phyloP scores from a whole-genome alignment of 2,797 vertebrate genomes.

The Galaxias olidus region DNA sequence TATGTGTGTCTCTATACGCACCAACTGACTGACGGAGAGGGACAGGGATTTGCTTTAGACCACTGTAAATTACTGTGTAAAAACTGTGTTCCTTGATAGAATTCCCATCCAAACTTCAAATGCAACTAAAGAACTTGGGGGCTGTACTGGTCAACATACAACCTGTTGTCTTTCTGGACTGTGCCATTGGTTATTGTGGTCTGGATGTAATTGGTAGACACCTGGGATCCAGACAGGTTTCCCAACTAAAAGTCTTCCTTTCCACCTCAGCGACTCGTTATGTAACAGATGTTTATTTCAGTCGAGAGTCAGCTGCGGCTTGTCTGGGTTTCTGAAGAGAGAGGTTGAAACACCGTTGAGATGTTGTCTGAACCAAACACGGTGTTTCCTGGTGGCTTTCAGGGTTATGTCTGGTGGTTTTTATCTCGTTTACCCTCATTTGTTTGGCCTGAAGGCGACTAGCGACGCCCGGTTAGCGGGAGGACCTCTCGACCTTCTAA shows the following conservation, averaged over 20 bases:
- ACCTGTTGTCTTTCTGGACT: too few species aligned
- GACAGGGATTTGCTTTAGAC: too few species aligned
- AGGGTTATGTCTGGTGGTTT: slow-evolving; percentile 29
- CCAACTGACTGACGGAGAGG: too few species aligned
- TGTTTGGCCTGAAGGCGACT: slow-evolving; percentile 39
- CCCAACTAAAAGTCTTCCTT: slow-evolving; percentile 25
- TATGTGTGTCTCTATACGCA: slow-evolving; percentile 1
- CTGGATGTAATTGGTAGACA: slow-evolving; percentile 29
- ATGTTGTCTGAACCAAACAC: slow-evolving; percentile 19
- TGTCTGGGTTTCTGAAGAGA: slow-evolving; percentile 36
- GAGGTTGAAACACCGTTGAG: not conserved
- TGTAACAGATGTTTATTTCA: slow-evolving; percentile 38
- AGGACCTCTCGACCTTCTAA: slow-evolving; percentile 44
- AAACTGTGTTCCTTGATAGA: too few species aligned
- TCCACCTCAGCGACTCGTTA: slow-evolving; percentile 41
- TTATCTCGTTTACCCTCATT: slow-evolving; percentile 52
- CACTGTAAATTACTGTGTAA: too few species aligned
- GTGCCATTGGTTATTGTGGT: too few species aligned
- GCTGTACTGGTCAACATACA: too few species aligned
- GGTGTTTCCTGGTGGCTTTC: slow-evolving; percentile 31
- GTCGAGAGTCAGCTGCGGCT: slow-evolving; percentile 17
- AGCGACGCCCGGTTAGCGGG: not conserved
- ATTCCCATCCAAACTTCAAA: too few species aligned
- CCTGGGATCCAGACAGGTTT: slow-evolving; percentile 30
- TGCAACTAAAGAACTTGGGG: too few species aligned